Conservation (phyloP, 2,888 invertebrate species). For the Cerceris rybyensis region DNA sequence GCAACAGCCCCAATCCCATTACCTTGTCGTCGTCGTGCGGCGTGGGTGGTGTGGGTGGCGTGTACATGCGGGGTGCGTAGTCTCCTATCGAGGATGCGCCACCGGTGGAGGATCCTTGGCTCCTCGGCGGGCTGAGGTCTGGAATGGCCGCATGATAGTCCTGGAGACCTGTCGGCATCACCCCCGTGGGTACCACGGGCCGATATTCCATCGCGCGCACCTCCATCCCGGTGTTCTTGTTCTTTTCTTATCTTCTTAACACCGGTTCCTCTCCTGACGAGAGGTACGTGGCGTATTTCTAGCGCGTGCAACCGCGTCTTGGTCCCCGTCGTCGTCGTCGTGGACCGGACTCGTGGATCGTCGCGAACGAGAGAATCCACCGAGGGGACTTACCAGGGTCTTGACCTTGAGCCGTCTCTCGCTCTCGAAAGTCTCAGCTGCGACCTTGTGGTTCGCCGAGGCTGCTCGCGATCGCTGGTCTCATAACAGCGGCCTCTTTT, state of each 20-base stretch:
- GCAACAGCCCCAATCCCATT: slow-evolving; percentile 40
- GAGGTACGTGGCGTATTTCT: slow-evolving; percentile 16
- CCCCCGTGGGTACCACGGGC: slow-evolving; percentile 82
- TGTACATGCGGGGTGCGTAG: slow-evolving; percentile 81
- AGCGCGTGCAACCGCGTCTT: slow-evolving; percentile 25
- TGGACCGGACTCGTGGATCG: slow-evolving; percentile 10
- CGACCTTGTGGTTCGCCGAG: slow-evolving; percentile 59
- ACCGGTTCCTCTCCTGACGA: slow-evolving; percentile 25
- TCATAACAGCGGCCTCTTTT: slow-evolving; percentile 38
- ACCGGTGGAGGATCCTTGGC: slow-evolving; percentile 80
- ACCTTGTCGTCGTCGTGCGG: slow-evolving; percentile 81
- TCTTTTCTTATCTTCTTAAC: neutral
- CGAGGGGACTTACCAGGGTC: slow-evolving; percentile 29
- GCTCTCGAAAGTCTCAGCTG: slow-evolving; percentile 57
- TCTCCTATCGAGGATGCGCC: slow-evolving; percentile 80
- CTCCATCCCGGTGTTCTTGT: slow-evolving; percentile 81
- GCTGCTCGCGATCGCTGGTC: slow-evolving; percentile 20
- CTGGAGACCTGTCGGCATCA: slow-evolving; percentile 77
- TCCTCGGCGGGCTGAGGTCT: slow-evolving; percentile 80
- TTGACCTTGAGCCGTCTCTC: slow-evolving; percentile 56
- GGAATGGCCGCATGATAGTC: slow-evolving; percentile 81
- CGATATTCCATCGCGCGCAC: slow-evolving; percentile 84
- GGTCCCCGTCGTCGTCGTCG: slow-evolving; percentile 21
- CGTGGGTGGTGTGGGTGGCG: slow-evolving; percentile 80
- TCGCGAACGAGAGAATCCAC: slow-evolving; percentile 16